Evolutionary conservation across 1,140 invertebrate genomes (phyloP), one percentile per base, ranked within the genome.

Genomic region (Apis cerana): DNA sequence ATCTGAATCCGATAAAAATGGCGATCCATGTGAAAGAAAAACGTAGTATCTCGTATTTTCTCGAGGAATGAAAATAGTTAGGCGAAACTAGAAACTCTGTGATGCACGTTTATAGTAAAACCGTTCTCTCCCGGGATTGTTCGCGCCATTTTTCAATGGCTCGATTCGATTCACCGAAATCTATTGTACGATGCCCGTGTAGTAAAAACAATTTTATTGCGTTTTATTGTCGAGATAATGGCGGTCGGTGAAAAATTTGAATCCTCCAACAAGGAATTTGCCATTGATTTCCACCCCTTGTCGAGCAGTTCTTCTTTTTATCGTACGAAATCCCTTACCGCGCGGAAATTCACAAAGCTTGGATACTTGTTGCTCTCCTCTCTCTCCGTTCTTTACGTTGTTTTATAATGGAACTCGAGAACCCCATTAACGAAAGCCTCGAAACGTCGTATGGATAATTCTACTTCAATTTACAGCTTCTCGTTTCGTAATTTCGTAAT

Each of bases 211-310:
- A 43, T 65, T 50, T 21, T 21, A 17, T 10, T 21, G 4, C 13
- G 74, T n/a, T 23, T 7, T 54, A 69, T 76, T 82, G 62, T 68
- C 54, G 52, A 52, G 80, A 76, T 82, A 76, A 76, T 56, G 13
- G 10, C 17, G 64, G 27, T n/a, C 21, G 5, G 43, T 67, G 43
- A 65, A 68, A 59, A 76, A 76, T 76, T 68, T 17, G 19, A 33
- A 75, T 68, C 27, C 13, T 10, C 9, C 1, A 9, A 17, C 11
- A 43, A 61, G 43, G 67, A 76, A 52, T 58, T 81, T 52, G 43
- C 33, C 64, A 27, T 48, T 75, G 72, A 76, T 76, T 67, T 68
- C 33, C 19, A 23, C 23, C 33, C n/a, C 7, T 1, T 9, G 17
- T 56, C 54, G 33, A 62, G 7, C 58, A 7, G 33, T 59, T 19